These are phyloP conservation scores for Campoplex nolae DNA, from an alignment of 2,888 invertebrate species.

Conservation along the genomic window DNA sequence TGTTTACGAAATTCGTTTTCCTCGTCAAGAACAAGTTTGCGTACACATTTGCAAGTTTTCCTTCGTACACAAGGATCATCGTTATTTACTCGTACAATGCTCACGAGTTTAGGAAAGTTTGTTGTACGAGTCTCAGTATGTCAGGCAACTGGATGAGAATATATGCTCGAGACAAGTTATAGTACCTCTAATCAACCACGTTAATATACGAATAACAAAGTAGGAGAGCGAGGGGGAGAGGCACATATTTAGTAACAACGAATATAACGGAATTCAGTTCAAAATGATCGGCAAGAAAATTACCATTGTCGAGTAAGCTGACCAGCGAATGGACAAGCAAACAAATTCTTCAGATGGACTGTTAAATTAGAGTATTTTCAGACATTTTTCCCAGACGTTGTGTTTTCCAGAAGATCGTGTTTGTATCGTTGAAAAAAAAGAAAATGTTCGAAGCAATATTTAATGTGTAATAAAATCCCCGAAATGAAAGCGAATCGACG, in stretches of 20 bases:
- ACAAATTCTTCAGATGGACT: too few species aligned
- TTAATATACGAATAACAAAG: conserved; percentile 29
- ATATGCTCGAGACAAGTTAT: conserved; percentile 10
- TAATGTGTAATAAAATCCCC: too few species aligned
- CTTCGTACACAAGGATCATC: background rate
- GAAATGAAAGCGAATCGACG: too few species aligned
- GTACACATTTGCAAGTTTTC: conserved; percentile 2
- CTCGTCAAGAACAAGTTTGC: conserved; percentile 7
- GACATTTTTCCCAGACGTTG: too few species aligned
- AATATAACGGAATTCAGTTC: background rate
- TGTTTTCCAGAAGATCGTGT: too few species aligned
- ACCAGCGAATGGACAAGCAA: too few species aligned
- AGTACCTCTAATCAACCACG: conserved; percentile 29
- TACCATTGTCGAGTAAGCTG: too few species aligned
- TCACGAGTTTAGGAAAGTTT: conserved; percentile 34
- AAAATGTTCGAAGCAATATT: too few species aligned
- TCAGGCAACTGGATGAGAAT: conserved; percentile 13
- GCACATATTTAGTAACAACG: background rate
- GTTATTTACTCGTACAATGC: conserved; percentile 35
- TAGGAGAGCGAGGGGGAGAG: background rate
- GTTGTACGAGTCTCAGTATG: background rate
- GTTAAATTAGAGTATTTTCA: too few species aligned
- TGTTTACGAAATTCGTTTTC: conserved; percentile 18
- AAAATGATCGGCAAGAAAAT: background rate
- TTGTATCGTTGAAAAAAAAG: too few species aligned